Base-by-base conservation (phyloP, 2,888 invertebrate genomes). In the Pediacus dermestoides region DNA sequence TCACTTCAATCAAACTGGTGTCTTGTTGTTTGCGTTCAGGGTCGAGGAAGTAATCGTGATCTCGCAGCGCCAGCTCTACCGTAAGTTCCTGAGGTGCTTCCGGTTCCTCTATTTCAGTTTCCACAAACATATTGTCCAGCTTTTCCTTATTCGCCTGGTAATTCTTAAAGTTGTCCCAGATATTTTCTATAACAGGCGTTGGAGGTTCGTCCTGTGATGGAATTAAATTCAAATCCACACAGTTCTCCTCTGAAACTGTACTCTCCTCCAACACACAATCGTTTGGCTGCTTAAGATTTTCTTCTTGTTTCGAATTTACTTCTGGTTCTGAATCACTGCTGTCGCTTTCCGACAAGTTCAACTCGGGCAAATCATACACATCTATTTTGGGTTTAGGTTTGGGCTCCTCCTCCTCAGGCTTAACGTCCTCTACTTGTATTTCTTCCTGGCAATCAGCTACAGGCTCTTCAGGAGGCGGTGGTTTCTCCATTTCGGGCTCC, bases 261-360 rank as follows among this genome's bases (percentile, higher is more conserved):
- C n/a, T n/a, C n/a, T n/a, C n/a, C n/a, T n/a, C n/a, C n/a, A n/a
- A n/a, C n/a, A n/a, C 6, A 47, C 34, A 33, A 47, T 46, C 1
- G 45, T 37, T 45, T 60, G 59, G 23, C 63, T 60, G 14, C 51
- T 54, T 23, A 49, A 58, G 10, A 60, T 46, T 41, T 68, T 69
- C 1, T 52, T 46, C 10, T 57, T 57, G 2, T n/a, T 28, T 28
- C 28, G 13, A 3, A n/a, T 28, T 3, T 3, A 70, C 34, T 56
- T 71, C 68, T 2, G 67, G 70, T 13, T 78, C 81, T 2, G 70
- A 78, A 46, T 86, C 87, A 32, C 65, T 66, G 46, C 84, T 86
- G 55, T 88, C 89, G 63, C 88, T 88, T 58, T 89, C 89, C 1
- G 88, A 89, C 25, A 90, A 72, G 72, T 89, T 89, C 25, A 88